phyloP scores from a whole-genome alignment of 1,140 invertebrate genomes.

The Drosophila varians region DNA sequence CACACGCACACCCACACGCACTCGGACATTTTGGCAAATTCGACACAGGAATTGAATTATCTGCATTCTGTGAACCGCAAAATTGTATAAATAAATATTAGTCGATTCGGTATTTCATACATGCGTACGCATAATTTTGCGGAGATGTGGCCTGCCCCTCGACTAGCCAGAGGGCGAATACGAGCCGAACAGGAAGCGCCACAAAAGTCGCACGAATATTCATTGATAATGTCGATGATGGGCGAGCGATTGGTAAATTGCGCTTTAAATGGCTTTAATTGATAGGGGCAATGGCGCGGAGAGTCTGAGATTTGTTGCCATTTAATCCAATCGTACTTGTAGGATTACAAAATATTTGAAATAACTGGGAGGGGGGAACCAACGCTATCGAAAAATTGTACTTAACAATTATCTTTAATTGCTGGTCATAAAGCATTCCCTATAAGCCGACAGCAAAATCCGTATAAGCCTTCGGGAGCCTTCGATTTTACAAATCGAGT shows the following conservation, averaged over 20 bases:
- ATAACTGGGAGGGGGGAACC: no score
- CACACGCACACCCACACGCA: constrained; percentile 4
- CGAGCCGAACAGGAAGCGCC: constrained; percentile 20
- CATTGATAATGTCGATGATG: constrained; percentile 10
- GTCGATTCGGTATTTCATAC: constrained; percentile 62
- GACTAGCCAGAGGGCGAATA: constrained; percentile 2
- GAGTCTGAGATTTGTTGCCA: not conserved
- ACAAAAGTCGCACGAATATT: constrained; percentile 7
- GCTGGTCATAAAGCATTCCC: not conserved
- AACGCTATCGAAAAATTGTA: not conserved
- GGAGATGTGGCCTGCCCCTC: constrained; percentile 3
- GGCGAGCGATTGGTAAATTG: constrained; percentile 23
- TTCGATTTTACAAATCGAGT: constrained; percentile 29
- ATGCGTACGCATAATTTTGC: constrained; percentile 57
- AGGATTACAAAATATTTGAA: not conserved
- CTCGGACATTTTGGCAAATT: constrained; percentile 49
- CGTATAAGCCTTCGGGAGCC: not conserved
- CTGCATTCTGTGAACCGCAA: constrained; percentile 63
- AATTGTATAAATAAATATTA: constrained; percentile 77
- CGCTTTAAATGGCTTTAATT: constrained; percentile 36
- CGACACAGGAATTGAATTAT: constrained; percentile 68
- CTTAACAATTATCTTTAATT: not conserved
- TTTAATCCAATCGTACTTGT: not conserved
- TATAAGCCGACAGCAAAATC: constrained; percentile 6
- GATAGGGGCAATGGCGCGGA: constrained; percentile 4